Base-by-base conservation (phyloP, 1,140 invertebrate genomes). In the Caerostris extrusa region DNA sequence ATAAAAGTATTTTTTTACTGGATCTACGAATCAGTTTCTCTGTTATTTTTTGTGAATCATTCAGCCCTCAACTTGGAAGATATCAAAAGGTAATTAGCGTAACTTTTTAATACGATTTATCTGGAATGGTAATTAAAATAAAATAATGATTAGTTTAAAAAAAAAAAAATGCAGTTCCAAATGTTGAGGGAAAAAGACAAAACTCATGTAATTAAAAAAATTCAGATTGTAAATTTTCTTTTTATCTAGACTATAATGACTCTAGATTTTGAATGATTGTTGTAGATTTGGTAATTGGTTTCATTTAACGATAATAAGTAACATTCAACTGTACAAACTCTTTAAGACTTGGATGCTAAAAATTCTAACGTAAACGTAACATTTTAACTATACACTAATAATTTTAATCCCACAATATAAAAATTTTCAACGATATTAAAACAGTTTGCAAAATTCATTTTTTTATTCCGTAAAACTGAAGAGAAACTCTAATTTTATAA, bases 71-170 rank as follows among this genome's bases (percentile, higher is more conserved):
- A 19, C 57, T 12, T 12, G 14, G 56, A n/a, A 4, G 6, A 90
- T 55, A 69, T 92, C 90, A 92, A 92, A n/a, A 92, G 81, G 81
- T 92, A 92, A 92, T 92, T 92, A 92, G 90, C 14, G 57, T n/a
- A 53, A 85, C 60, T 85, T 69, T 69, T 85, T 60, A 85, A 85
- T 77, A 34, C 71, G 19, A 85, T 58, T 91, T 19, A n/a, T 91
- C 19, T 67, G 60, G 60, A 81, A 60, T 34, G 61, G 90, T 92
- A 92, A 92, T 92, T 92, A 92, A 67, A 85, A 92, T 85, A 85
- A 85, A 85, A 85, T 92, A 92, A 92, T 92, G 77, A 92, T 85
- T 60, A 57, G 10, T 77, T 90, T 8, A 50, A 57, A 55, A 19
- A n/a, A 19, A 90, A 87, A 90, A 89, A 90, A 90, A 71, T 71